Base-by-base conservation (phyloP, 2,888 invertebrate genomes). In the Drosophila ustulata region DNA sequence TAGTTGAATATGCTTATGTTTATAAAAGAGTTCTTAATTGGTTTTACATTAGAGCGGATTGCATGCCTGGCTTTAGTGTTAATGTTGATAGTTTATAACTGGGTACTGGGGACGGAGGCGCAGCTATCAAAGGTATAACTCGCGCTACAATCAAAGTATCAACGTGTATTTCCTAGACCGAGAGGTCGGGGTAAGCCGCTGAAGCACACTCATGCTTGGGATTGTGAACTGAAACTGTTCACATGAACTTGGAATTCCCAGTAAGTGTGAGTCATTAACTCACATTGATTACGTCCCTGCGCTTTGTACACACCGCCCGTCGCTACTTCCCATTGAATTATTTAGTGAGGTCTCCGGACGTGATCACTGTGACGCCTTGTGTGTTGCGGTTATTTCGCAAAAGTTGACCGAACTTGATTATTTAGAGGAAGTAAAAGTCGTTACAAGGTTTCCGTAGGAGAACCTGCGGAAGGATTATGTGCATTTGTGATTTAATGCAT, bases 161-260 rank as follows among this genome's bases (percentile, higher is more conserved):
- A 94, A 93, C 93, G 93, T 93, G 92, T 92, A 90, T 92, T 93
- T 94, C 94, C 93, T 93, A 93, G 93, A 92, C 93, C 93, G 94
- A 94, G 93, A 94, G 94, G 94, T 92, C 93, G 93, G 93, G 94
- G 94, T 93, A 95, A 95, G 93, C 94, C 93, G 93, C 93, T 94
- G 94, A 95, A 95, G 93, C 93, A 93, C 93, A 93, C 94, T 94
- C 94, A 94, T 95, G 94, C 75, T 82, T 73, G 81, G 80, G 80
- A 78, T 81, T 70, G 75, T 74, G 78, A 71, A 83, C 69, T 79
- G 75, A 68, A 78, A 80, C 71, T 78, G 71, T 84, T 82, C 74
- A 72, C 93, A 66, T 71, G 69, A 77, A 52, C 71, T 51, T 50
- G 32, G 32, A 32, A 32, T 32, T 32, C 32, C 32, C 32, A 32